Evolutionary conservation across 64 coral and sea anemone genomes (phyloP), one percentile per base, ranked within the genome.

Genomic region (Pachyseris speciosa): DNA sequence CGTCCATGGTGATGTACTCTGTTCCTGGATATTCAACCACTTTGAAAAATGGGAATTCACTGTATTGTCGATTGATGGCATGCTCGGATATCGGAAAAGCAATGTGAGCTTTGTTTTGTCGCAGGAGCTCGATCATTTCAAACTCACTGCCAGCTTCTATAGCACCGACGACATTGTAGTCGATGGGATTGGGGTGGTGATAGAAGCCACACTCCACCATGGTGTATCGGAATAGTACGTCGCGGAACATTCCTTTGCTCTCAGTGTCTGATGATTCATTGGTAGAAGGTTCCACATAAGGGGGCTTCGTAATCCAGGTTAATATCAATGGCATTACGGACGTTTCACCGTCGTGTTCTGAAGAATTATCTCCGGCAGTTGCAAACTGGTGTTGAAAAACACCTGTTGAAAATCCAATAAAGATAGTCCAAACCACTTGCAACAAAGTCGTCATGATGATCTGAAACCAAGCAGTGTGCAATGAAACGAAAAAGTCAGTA

Each of bases 41-140:
- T 71, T 71, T 39, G 12, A 71, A 39, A 37, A 71, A 71, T 7
- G 67, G 67, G 39, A 71, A 71, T 71, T 71, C 36, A 71, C 9
- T 20, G 30, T 71, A 71, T 11, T 13, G 32, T 6, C 67, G 67
- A 39, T 40, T 71, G 36, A 19, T 38, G 38, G 32, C 2, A 22
- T 7, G 34, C 34, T 71, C 67, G 22, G 39, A 71, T 40, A 71
- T 39, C 19, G 67, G 67, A 39, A 16, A 3, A 19, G 67, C 67
- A 8, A 39, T 39, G 16, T 71, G 67, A 22, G 39, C 67, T 71
- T 22, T 19, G 22, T 71, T 71, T 37, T 71, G 33, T 19, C 19
- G 16, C 67, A 71, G 67, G 22, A 16, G 15, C 3, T 71, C 67
- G 15, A 71, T 15, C 67, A 71, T 71, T 32, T 2, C 36, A 39